Evolutionary conservation across 1,140 invertebrate genomes (phyloP).

Genomic region (Heterodera schachtii): DNA sequence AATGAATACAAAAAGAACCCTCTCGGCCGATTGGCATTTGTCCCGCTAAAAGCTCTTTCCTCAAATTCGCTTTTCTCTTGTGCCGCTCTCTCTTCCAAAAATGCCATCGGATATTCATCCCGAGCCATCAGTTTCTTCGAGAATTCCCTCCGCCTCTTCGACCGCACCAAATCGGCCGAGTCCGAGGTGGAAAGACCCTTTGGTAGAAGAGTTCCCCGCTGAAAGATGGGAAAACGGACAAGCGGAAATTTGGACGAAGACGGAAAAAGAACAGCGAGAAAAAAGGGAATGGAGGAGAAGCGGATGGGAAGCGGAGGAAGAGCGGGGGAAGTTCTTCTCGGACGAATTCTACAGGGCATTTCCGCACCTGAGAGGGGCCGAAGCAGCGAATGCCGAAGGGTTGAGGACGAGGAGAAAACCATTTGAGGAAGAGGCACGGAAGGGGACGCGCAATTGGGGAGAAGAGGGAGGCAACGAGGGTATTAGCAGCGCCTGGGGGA

Average conservation of each 20-base stretch:
- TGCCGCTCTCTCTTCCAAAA: background rate
- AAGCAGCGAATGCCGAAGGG: background rate
- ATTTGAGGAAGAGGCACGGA: background rate
- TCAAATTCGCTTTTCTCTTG: background rate
- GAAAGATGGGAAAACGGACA: conserved; percentile 9
- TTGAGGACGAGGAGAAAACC: background rate
- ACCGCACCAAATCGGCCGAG: conserved; percentile 9
- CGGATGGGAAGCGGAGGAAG: background rate
- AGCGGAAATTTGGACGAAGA: background rate
- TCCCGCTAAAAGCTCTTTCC: background rate
- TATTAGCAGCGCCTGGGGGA: no score
- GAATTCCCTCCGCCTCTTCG: background rate
- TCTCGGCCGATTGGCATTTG: background rate
- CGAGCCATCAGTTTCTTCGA: background rate
- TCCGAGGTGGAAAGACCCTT: conserved; percentile 22
- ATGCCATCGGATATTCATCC: background rate
- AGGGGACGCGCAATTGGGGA: no score
- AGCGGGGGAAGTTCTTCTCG: conserved; percentile 26
- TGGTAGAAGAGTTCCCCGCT: conserved; percentile 20
- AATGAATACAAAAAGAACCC: background rate
- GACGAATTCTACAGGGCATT: conserved; percentile 34
- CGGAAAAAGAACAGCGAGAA: background rate
- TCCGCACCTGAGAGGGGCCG: conserved; percentile 23
- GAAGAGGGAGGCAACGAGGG: no score
- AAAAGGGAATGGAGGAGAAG: background rate